Base-by-base conservation (phyloP, 2,888 invertebrate species). In the Hyles lineata region DNA sequence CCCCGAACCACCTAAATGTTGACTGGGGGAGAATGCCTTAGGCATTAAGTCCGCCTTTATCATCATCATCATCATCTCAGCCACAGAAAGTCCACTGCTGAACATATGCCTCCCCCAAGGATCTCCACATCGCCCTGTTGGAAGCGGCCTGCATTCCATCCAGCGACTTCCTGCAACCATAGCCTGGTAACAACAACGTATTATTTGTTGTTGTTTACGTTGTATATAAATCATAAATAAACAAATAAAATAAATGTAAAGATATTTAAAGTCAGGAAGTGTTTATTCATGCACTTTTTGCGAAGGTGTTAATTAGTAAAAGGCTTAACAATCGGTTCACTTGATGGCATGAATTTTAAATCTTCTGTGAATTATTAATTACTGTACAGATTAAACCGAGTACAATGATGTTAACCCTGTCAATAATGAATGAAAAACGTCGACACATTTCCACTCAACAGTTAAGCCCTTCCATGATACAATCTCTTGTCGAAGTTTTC, bases 361-460 rank as follows among this genome's bases (percentile, higher is more conserved):
- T 29, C n/a, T 9, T 29, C 23, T 60, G 8, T 63, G 0, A 7
- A 63, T 63, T 11, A 2, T 35, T 32, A 8, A 35, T 63, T 35
- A 35, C 17, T 21, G 7, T 9, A 35, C 63, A n/a, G 19, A 63
- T 63, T 35, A 35, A 63, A 63, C 35, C 35, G 32, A 63, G n/a
- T 63, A n/a, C 19, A 63, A 11, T 35, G 32, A 35, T 8, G n/a
- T 35, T 11, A 35, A 35, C 32, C n/a, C n/a, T 63, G n/a, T 63
- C 35, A 63, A 35, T 63, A 29, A 62, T 32, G 61, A 32, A 62
- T 62, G 43, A 15, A 17, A 17, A 67, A 17, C 23, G 50, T 67
- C 23, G 50, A 23, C 23, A 67, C 67, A 67, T 50, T 43, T 67
- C 23, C 43, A 67, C 67, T 21, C 17, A 21, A 43, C 23, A 23